These are phyloP conservation scores for Emydura subglobosa DNA, from an alignment of 2,113 vertebrate species.

Conservation along the genomic window DNA sequence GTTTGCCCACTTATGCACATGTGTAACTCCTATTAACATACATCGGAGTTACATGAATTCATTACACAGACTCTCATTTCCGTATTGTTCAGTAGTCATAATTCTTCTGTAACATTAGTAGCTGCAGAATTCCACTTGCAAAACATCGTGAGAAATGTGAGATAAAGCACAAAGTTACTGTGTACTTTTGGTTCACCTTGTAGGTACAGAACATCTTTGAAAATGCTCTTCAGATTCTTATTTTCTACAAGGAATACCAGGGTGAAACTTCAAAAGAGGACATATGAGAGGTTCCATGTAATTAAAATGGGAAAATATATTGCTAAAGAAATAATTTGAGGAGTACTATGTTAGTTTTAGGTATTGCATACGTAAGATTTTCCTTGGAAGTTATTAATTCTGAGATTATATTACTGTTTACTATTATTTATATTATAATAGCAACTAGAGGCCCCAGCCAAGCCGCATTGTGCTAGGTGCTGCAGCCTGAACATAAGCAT, in stretches of 20 bases:
- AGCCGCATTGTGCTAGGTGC: not conserved
- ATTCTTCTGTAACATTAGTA: not conserved
- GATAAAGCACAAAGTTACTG: not conserved
- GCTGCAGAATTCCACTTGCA: not conserved
- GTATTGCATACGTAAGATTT: not conserved
- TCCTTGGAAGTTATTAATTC: constrained; percentile 3
- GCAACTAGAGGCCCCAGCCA: not conserved
- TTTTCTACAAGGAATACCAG: not conserved
- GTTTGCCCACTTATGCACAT: not conserved
- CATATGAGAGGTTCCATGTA: not conserved
- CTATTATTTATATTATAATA: constrained; percentile 38
- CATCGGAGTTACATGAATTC: not conserved
- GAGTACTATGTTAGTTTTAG: constrained; percentile 12
- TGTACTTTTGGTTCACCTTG: not conserved
- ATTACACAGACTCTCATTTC: not conserved
- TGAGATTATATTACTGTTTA: constrained; percentile 20
- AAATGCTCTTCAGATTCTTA: not conserved
- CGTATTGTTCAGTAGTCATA: not conserved
- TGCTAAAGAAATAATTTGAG: not conserved
- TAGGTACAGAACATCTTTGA: not conserved
- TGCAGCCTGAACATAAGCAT: not conserved
- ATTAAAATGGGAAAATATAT: constrained; percentile 6
- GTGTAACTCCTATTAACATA: not conserved
- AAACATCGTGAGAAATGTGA: not conserved
- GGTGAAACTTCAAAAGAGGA: not conserved